phyloP scores from a whole-genome alignment of 2,113 vertebrate species.

The Hepsetus odoe region DNA sequence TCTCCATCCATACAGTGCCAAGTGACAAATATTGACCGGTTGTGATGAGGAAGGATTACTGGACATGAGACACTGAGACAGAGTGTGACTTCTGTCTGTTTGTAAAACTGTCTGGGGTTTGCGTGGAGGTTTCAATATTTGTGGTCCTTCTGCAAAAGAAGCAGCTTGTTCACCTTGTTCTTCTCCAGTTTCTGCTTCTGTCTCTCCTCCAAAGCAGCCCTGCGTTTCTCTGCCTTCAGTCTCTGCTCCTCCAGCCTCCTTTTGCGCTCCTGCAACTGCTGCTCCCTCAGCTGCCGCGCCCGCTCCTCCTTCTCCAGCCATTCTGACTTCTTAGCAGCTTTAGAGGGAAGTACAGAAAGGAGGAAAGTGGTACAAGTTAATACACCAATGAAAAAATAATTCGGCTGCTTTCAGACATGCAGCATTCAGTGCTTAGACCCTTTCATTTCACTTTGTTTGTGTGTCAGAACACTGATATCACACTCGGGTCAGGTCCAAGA shows the following conservation, averaged over 20 bases:
- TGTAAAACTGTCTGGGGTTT: neutral
- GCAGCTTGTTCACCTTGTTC: slow-evolving; percentile 83
- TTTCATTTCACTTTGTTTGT: too few species aligned
- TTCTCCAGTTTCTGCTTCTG: slow-evolving; percentile 94
- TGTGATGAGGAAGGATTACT: neutral
- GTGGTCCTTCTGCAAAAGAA: neutral
- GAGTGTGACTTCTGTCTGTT: neutral
- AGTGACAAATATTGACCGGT: neutral
- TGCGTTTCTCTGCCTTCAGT: slow-evolving; percentile 85
- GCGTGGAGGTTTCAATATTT: neutral
- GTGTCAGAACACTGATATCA: too few species aligned
- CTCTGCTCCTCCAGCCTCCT: slow-evolving; percentile 89
- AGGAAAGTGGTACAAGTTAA: neutral
- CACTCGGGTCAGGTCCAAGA: too few species aligned
- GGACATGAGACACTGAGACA: neutral
- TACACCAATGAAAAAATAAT: neutral
- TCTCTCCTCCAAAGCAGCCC: slow-evolving; percentile 85
- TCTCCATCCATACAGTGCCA: neutral
- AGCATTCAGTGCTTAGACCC: too few species aligned
- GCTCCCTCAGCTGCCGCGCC: slow-evolving; percentile 85
- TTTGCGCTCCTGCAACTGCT: slow-evolving; percentile 90
- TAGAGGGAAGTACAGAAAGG: neutral
- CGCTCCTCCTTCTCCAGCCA: slow-evolving; percentile 98
- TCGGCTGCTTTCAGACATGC: too few species aligned
- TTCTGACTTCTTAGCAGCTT: slow-evolving; percentile 90